Evolutionary conservation across 1,140 invertebrate genomes (phyloP).

Genomic region (Drosophila prosaltans): DNA sequence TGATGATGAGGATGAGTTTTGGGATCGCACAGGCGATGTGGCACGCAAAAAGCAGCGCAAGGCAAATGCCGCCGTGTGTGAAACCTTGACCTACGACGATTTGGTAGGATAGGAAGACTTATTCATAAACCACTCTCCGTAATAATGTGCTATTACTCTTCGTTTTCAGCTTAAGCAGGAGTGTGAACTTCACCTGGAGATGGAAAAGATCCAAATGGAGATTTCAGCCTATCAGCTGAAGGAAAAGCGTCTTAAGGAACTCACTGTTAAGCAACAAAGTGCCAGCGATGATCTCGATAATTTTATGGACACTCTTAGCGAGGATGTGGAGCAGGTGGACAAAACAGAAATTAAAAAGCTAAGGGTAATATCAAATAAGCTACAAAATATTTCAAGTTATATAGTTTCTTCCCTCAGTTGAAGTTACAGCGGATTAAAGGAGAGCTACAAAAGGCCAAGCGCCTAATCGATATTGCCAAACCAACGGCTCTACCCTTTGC

Average conservation of each 20-base stretch:
- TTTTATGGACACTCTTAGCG: slow-evolving; percentile 88
- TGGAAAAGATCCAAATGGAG: slow-evolving; percentile 85
- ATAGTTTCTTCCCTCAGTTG: slow-evolving; percentile 76
- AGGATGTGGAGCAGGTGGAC: slow-evolving; percentile 81
- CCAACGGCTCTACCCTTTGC: slow-evolving; percentile 83
- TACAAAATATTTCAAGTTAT: no score
- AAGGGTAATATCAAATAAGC: slow-evolving; percentile 76
- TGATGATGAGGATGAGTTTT: slow-evolving; percentile 97
- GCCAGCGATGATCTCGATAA: slow-evolving; percentile 86
- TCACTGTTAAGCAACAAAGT: slow-evolving; percentile 83
- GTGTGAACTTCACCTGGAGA: slow-evolving; percentile 85
- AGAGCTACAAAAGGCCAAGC: slow-evolving; percentile 88
- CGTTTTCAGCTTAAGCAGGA: slow-evolving; percentile 88
- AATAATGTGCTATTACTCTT: slow-evolving; percentile 2
- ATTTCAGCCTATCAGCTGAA: slow-evolving; percentile 84
- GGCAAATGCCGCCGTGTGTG: slow-evolving; percentile 85
- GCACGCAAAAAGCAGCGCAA: slow-evolving; percentile 92
- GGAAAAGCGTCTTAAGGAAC: slow-evolving; percentile 78
- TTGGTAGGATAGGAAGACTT: slow-evolving; percentile 85
- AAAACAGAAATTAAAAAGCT: slow-evolving; percentile 84
- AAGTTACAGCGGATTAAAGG: slow-evolving; percentile 88
- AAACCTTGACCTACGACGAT: slow-evolving; percentile 89
- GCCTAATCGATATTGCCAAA: slow-evolving; percentile 90
- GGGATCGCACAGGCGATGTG: slow-evolving; percentile 96
- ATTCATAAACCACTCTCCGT: background rate